A percentile compares a stretch with the other conserved stretches of the same genome.
Conservation (phyloP, 2,113 vertebrate genomes). For the Oreocharis arfaki region DNA sequence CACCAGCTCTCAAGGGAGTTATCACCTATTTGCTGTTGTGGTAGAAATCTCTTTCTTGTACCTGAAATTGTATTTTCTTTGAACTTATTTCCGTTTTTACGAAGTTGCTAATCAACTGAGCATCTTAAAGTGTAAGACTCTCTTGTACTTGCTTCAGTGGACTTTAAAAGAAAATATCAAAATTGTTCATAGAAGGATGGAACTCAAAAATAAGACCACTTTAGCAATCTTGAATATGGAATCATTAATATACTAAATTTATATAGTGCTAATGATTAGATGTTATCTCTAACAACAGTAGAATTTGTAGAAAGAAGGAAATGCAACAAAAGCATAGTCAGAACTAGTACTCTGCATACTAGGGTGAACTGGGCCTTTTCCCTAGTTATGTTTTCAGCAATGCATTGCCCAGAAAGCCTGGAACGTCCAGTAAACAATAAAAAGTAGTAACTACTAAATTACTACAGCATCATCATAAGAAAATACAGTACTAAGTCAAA, state of each 20-base stretch:
- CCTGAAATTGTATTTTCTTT: neutral
- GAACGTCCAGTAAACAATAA: neutral
- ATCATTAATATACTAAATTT: neutral
- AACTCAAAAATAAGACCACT: neutral
- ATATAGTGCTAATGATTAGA: neutral
- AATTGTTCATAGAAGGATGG: neutral
- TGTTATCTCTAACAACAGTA: accelerated
- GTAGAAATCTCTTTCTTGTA: neutral
- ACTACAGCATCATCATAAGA: neutral
- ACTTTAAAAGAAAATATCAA: neutral
- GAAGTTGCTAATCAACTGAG: neutral
- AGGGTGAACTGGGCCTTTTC: neutral
- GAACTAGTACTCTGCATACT: neutral
- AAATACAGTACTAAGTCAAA: neutral
- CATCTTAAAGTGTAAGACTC: neutral
- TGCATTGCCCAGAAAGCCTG: neutral
- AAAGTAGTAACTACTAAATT: neutral
- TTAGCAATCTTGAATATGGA: neutral
- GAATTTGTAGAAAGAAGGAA: neutral
- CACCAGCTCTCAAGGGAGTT: neutral
- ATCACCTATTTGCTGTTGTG: neutral
- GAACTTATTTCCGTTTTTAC: neutral
- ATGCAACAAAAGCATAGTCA: neutral
- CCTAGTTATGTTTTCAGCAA: neutral
- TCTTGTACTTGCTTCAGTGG: neutral